Evolutionary conservation across 2,797 vertebrate genomes (phyloP).

Genomic region (Sebastes kiyomatsui): DNA sequence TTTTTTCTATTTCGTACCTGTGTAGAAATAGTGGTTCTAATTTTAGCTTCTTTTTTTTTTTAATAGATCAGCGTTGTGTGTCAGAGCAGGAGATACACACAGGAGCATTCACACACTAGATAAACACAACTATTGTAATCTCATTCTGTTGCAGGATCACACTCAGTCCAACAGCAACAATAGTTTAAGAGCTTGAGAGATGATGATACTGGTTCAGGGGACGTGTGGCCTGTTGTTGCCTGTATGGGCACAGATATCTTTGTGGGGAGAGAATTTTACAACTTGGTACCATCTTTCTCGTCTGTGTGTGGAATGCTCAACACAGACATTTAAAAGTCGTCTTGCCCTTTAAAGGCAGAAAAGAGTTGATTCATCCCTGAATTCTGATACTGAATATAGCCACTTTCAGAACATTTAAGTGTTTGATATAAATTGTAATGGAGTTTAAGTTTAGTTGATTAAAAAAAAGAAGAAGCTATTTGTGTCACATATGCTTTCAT

Average conservation of each 20-base stretch:
- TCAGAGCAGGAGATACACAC: conserved; percentile 14
- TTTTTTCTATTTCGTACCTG: background rate
- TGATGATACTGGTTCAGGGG: conserved; percentile 17
- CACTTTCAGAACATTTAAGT: background rate
- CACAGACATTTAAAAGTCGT: conserved; percentile 70
- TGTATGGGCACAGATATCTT: conserved; percentile 52
- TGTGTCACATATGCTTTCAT: background rate
- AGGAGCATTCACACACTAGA: conserved; percentile 2
- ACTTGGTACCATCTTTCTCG: conserved; percentile 78
- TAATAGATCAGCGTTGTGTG: conserved; percentile 13
- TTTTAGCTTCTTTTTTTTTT: conserved; percentile 5
- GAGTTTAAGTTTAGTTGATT: background rate
- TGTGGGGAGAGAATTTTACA: conserved; percentile 78
- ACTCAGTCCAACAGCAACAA: conserved; percentile 14
- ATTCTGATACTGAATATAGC: background rate
- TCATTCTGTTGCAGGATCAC: conserved; percentile 6
- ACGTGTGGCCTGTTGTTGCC: conserved; percentile 42
- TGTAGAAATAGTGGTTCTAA: conserved; percentile 5
- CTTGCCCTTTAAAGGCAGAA: conserved; percentile 61
- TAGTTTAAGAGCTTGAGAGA: conserved; percentile 7
- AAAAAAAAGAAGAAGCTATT: background rate
- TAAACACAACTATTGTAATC: conserved; percentile 9
- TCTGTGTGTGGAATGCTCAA: conserved; percentile 75
- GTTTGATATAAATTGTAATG: background rate
- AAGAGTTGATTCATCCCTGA: conserved; percentile 4